phyloP scores from a whole-genome alignment of 92 coral and sea anemone species.

The Porites lobata region DNA sequence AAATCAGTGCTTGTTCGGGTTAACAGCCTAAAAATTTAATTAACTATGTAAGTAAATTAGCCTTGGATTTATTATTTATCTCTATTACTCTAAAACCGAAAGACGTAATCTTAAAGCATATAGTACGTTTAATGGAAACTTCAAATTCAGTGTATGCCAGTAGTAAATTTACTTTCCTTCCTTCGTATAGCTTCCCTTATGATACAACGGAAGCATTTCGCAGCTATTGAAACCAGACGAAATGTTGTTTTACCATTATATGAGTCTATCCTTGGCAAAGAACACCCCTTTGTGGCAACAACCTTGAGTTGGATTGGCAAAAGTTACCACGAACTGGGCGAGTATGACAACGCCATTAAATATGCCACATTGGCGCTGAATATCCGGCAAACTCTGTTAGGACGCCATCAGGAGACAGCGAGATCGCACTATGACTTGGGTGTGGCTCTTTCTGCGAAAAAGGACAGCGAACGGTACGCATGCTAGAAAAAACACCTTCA shows the following conservation, averaged over 20 bases:
- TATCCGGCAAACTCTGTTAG: neutral
- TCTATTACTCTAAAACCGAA: no score
- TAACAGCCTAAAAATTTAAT: no score
- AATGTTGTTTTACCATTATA: constrained; percentile 1
- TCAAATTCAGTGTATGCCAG: no score
- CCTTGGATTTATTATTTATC: no score
- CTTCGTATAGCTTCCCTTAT: neutral
- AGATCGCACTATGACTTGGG: constrained; percentile 44
- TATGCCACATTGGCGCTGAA: constrained; percentile 2
- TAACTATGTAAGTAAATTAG: no score
- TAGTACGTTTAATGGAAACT: no score
- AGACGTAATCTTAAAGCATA: no score
- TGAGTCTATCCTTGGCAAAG: constrained; percentile 11
- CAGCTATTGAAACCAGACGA: constrained; percentile 15
- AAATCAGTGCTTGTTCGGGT: no score
- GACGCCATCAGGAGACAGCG: constrained; percentile 32
- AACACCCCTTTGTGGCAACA: constrained; percentile 48
- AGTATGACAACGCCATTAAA: constrained; percentile 44
- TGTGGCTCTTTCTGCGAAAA: constrained; percentile 5
- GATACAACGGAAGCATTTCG: constrained; percentile 1
- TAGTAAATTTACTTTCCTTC: neutral
- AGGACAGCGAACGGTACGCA: neutral
- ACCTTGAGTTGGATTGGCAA: constrained; percentile 39
- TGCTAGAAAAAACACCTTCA: no score
- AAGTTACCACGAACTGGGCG: constrained; percentile 36